Conservation (phyloP, 2,797 vertebrate species). For the Liasis olivaceus region DNA sequence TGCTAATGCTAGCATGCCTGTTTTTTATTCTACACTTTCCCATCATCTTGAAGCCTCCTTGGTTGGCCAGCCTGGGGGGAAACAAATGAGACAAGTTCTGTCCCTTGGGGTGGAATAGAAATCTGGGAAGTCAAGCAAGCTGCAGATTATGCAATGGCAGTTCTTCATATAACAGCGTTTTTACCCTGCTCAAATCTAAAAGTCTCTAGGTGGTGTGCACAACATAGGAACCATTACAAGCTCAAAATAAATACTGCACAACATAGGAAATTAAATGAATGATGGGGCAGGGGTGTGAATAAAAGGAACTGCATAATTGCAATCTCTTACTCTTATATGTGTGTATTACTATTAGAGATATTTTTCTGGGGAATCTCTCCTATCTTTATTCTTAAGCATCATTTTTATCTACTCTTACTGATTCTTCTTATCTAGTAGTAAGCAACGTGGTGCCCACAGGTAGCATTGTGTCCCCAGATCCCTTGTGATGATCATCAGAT, state of each 20-base stretch:
- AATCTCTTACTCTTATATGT: no score
- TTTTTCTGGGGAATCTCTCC: background rate
- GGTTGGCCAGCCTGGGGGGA: background rate
- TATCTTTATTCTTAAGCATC: background rate
- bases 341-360: background rate
- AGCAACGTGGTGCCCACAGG: background rate
- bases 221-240: background rate
- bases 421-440: background rate
- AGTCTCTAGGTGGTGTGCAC: background rate
- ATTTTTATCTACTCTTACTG: background rate
- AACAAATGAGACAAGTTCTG: background rate
- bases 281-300: background rate
- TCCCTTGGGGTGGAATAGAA: background rate
- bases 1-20: background rate
- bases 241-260: background rate
- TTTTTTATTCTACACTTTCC: background rate
- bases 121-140: background rate
- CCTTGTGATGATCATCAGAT: background rate
- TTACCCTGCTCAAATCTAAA: background rate
- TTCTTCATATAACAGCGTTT: background rate
- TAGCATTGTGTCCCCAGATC: background rate
- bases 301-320: background rate
- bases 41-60: background rate
- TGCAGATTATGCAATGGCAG: background rate
- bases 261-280: background rate